Evolutionary conservation across 1,140 invertebrate genomes (phyloP), one percentile per base, ranked within the genome.

Genomic region (Listronotus oregonensis): DNA sequence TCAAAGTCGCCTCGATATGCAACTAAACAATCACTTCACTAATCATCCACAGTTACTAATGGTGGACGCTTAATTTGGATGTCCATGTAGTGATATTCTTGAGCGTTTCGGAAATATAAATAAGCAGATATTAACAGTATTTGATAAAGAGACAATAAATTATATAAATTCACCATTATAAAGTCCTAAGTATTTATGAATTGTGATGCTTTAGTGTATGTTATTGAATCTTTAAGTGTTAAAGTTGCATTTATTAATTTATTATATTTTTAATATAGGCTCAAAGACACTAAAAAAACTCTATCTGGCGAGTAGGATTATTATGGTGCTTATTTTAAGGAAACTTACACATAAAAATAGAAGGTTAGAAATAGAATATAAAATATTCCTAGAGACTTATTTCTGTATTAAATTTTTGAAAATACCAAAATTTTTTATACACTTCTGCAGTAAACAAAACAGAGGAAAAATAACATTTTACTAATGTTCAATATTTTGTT

Each of bases 211-310:
- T 52, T 66, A 21, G 50, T n/a, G 47, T 44, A 11, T 44, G 12
- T n/a, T 50, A n/a, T 11, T 14, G 10, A 42, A 18, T 60, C 2
- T 43, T 62, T 62, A 52, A 34, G 49, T 62, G 34, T 49, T 21
- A 49, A 12, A 37, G 17, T 11, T 65, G 63, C 63, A 65, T 65
- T 65, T 65, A 65, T 65, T 57, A 50, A 57, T 65, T 57, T 57
- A 21, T 64, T 64, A 56, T 46, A 42, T 42, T 43, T n/a, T 47
- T 39, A 47, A 46, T 55, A 37, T 65, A 65, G 63, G 43, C 21
- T 65, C 11, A 63, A 63, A 57, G 31, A 54, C 55, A 18, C 21
- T 44, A 55, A 55, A 63, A 54, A 47, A 18, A 46, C 43, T 46
- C n/a, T 46, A 46, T 51, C 46, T 32, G 51, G 42, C 42, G 50